A percentile compares a stretch with the other conserved stretches of the same genome.
Conservation (phyloP, 2,113 vertebrate genomes). For the Microcebus jonahi region DNA sequence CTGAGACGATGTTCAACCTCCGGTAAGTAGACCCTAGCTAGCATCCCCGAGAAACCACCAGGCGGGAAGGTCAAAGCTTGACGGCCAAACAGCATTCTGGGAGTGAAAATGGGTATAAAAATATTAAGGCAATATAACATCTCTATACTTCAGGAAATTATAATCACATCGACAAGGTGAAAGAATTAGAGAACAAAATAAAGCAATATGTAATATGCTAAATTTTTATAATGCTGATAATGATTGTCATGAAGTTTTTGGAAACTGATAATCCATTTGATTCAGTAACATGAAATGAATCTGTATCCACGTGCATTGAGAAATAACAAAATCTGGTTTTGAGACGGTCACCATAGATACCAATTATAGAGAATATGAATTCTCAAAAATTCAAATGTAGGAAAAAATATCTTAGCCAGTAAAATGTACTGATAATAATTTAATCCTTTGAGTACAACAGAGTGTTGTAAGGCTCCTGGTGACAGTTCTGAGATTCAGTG, state of each 20-base stretch:
- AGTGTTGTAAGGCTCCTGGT: neutral
- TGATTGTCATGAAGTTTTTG: neutral
- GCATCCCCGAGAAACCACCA: rapidly evolving
- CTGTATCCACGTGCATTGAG: neutral
- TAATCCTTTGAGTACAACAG: neutral
- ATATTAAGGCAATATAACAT: neutral
- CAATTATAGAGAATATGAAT: neutral
- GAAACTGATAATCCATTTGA: neutral
- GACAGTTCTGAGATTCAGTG: too few relatives aligned
- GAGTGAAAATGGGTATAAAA: neutral
- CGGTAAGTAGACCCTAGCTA: slow-evolving; percentile 65
- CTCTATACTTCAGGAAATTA: neutral
- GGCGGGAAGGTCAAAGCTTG: neutral
- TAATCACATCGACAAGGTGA: neutral
- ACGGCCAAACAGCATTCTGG: neutral
- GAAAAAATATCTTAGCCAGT: neutral
- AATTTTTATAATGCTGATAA: neutral
- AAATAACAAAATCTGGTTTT: neutral
- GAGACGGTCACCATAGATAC: neutral
- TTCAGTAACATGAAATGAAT: neutral
- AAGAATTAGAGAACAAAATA: neutral
- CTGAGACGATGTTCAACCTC: slow-evolving; percentile 81
- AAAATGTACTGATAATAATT: neutral
- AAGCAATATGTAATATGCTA: too few relatives aligned
- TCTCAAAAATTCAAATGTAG: neutral